Conservation (phyloP, 2,797 vertebrate species). For the Aulostomus chinensis region DNA sequence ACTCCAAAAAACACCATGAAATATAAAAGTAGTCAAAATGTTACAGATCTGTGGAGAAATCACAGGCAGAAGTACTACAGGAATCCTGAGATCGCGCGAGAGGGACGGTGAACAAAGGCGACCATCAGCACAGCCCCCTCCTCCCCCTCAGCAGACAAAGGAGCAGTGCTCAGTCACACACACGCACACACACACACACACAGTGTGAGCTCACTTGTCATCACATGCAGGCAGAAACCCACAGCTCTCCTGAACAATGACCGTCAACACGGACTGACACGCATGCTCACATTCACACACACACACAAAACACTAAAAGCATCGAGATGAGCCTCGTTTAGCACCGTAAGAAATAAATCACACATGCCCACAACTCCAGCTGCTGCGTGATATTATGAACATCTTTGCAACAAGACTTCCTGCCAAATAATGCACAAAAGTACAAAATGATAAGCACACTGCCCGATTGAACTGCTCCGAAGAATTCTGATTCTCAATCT, state of each 20-base stretch:
- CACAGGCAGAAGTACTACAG: neutral
- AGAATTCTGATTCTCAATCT: slow-evolving; percentile 1
- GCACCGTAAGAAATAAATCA: neutral
- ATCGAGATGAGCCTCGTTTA: neutral
- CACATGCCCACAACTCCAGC: slow-evolving; percentile 4
- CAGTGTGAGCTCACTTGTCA: slow-evolving; percentile 26
- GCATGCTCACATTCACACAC: slow-evolving; percentile 15
- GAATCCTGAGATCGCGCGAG: neutral
- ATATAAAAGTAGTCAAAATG: neutral
- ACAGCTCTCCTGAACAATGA: slow-evolving; percentile 38
- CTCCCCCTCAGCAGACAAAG: slow-evolving; percentile 59
- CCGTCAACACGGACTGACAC: slow-evolving; percentile 20
- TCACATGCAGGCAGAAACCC: slow-evolving; percentile 20
- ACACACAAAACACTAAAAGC: slow-evolving; percentile 5
- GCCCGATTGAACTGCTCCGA: neutral
- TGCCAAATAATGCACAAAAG: neutral
- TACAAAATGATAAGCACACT: neutral
- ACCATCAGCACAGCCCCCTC: slow-evolving; percentile 31
- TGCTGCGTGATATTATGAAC: slow-evolving; percentile 11
- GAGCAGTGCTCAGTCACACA: slow-evolving; percentile 40
- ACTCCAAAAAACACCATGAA: accelerated
- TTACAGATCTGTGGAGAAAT: neutral
- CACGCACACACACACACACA: slow-evolving; percentile 21
- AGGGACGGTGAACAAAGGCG: slow-evolving; percentile 62
- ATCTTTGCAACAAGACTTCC: slow-evolving; percentile 1